Evolutionary conservation across 2,113 vertebrate genomes (phyloP).

Genomic region (Sminthopsis crassicaudata): DNA sequence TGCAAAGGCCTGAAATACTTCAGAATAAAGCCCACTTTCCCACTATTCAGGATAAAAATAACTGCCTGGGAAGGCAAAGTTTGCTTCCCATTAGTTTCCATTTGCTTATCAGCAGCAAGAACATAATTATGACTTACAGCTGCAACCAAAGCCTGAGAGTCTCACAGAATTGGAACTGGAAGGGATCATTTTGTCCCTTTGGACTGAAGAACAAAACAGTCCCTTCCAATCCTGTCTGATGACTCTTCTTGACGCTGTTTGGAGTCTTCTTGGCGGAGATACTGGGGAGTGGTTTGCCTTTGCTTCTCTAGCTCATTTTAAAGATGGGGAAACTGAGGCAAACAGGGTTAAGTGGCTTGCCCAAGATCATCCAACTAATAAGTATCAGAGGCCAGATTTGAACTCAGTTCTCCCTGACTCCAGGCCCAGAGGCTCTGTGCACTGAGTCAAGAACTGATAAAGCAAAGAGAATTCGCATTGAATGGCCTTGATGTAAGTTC

Average conservation of each 20-base stretch:
- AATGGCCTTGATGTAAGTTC: not conserved
- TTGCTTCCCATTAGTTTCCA: not conserved
- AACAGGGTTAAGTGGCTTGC: not conserved
- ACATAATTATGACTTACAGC: not conserved
- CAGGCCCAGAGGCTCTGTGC: not conserved
- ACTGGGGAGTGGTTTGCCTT: not conserved
- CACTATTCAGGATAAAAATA: not conserved
- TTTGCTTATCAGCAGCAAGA: not conserved
- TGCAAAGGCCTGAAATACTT: not conserved
- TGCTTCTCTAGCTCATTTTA: not conserved
- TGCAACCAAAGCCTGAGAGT: not conserved
- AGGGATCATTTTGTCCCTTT: not conserved
- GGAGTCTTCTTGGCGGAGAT: not conserved
- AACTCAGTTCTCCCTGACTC: not conserved
- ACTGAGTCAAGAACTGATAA: not conserved
- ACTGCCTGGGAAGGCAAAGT: not conserved
- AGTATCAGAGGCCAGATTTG: not conserved
- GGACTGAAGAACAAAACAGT: too few relatives aligned
- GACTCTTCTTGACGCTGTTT: not conserved
- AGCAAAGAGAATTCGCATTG: not conserved
- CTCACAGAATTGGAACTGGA: not conserved
- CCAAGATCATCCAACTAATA: not conserved
- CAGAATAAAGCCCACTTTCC: not conserved
- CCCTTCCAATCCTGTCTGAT: not conserved
- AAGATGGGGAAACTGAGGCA: not conserved